Evolutionary conservation across 2,113 vertebrate species (phyloP).

Genomic region (Menidia beryllina): DNA sequence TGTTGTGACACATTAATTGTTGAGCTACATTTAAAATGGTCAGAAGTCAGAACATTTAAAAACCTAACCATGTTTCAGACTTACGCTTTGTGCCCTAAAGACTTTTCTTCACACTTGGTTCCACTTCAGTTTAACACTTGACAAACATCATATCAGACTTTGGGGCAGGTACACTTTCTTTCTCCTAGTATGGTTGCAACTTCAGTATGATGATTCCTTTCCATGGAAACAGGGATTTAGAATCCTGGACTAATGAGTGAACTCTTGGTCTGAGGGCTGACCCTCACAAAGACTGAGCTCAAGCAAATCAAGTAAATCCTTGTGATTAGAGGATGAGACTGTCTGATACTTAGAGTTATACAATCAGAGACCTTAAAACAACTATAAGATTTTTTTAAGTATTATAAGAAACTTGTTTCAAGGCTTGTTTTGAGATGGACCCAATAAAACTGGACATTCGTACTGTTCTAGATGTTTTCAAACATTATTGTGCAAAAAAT

Average conservation of each 20-base stretch:
- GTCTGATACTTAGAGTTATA: neutral
- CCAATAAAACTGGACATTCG: too few relatives aligned
- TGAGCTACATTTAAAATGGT: neutral
- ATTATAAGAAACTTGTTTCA: too few relatives aligned
- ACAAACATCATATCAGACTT: slow-evolving; percentile 44
- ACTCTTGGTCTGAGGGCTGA: slow-evolving; percentile 41
- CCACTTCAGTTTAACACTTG: slow-evolving; percentile 47
- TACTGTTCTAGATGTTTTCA: neutral
- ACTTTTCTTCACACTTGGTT: slow-evolving; percentile 67
- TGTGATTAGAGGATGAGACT: slow-evolving; percentile 32
- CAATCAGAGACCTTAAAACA: neutral
- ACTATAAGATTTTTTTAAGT: neutral
- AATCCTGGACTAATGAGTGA: slow-evolving; percentile 52
- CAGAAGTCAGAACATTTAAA: neutral
- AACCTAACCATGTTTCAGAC: slow-evolving; percentile 3
- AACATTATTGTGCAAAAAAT: too few relatives aligned
- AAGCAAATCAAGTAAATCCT: slow-evolving; percentile 55
- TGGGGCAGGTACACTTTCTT: slow-evolving; percentile 39
- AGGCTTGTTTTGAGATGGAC: too few relatives aligned
- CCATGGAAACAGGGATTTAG: slow-evolving; percentile 59
- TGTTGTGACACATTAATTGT: slow-evolving; percentile 1
- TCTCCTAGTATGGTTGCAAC: slow-evolving; percentile 69
- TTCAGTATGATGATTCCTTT: slow-evolving; percentile 32
- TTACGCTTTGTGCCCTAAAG: slow-evolving; percentile 2
- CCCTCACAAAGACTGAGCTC: slow-evolving; percentile 37